Evolutionary conservation across 2,113 vertebrate genomes (phyloP), one percentile per base, ranked within the genome.

Genomic region (Sorex fumeus): DNA sequence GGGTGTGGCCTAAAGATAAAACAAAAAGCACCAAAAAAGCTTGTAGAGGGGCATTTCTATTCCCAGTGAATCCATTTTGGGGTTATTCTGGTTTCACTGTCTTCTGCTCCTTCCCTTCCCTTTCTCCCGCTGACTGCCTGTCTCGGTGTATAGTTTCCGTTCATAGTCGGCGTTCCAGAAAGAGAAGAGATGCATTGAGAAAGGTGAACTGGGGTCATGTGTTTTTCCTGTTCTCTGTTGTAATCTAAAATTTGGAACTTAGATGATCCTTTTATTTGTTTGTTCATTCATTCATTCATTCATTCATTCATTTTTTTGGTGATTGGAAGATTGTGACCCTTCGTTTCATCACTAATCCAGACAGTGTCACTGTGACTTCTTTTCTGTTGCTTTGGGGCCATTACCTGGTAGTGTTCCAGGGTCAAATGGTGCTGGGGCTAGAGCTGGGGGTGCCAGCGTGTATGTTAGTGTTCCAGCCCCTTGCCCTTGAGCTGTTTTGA

Each of bases 211-310:
- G 84, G 74, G 79, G 70, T 78, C 71, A 81, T 66, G 27, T 90
- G 8, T 89, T 84, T 94, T 72, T 45, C 36, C 19, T 88, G 1
- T 62, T 92, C 21, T 92, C 19, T 91, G 12, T 91, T 91, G n/a
- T 87, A 95, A 94, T 9, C 34, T 87, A 72, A 95, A 77, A 70
- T 72, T 91, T 91, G 69, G 72, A 91, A 87, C 90, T 34, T 36
- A 87, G 50, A 23, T 95, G 84, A 89, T 91, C 45, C 66, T 30
- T 25, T 50, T n/a, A 40, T 21, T 10, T 10, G 7, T 75, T 66
- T 76, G 19, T 93, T 89, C 75, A 21, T 72, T 16, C 13, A 50
- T 10, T 50, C n/a, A 40, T 21, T 10, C 3, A 30, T 75, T 66
- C 82, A 21, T 93, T 89, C 75, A 21, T 72, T 16, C 13, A 50